Evolutionary conservation across 2,888 invertebrate genomes (phyloP).

Genomic region (Nomada hirtipes): DNA sequence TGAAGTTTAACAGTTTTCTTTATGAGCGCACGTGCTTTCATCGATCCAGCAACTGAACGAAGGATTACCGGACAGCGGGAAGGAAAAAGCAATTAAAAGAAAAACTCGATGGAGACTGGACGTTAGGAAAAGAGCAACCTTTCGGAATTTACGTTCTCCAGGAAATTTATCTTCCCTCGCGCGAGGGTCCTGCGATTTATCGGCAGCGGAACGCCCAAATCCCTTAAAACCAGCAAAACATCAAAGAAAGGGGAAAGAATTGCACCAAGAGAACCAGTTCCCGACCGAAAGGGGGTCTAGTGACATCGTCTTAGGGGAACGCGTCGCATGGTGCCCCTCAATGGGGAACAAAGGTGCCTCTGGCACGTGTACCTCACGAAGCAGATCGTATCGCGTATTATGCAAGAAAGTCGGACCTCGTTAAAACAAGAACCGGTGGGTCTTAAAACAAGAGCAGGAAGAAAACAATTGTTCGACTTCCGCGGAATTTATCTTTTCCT

Average conservation of each 20-base stretch:
- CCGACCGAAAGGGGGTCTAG: conserved; percentile 49
- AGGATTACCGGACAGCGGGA: too few relatives aligned
- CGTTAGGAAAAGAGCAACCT: not conserved
- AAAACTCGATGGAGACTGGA: not conserved
- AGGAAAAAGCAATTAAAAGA: conserved; percentile 10
- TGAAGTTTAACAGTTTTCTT: not conserved
- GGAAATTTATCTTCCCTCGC: conserved; percentile 17
- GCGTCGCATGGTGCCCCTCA: not conserved
- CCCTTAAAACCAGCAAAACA: conserved; percentile 15
- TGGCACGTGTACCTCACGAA: conserved; percentile 57
- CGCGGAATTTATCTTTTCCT: not conserved
- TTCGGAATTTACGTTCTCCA: conserved; percentile 12
- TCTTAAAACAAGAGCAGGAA: not conserved
- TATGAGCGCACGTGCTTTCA: not conserved
- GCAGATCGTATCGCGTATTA: conserved; percentile 60
- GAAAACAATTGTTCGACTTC: not conserved
- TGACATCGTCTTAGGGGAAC: conserved; percentile 52
- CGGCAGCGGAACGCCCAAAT: conserved; percentile 1
- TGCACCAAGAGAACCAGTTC: conserved; percentile 45
- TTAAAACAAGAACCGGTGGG: not conserved
- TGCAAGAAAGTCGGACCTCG: conserved; percentile 29
- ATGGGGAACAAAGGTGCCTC: conserved; percentile 59
- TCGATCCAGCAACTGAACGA: not conserved
- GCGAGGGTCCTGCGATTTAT: conserved; percentile 19
- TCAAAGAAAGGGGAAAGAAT: not conserved